Evolutionary conservation across 2,888 invertebrate genomes (phyloP).

Genomic region (Tinea pellionella): DNA sequence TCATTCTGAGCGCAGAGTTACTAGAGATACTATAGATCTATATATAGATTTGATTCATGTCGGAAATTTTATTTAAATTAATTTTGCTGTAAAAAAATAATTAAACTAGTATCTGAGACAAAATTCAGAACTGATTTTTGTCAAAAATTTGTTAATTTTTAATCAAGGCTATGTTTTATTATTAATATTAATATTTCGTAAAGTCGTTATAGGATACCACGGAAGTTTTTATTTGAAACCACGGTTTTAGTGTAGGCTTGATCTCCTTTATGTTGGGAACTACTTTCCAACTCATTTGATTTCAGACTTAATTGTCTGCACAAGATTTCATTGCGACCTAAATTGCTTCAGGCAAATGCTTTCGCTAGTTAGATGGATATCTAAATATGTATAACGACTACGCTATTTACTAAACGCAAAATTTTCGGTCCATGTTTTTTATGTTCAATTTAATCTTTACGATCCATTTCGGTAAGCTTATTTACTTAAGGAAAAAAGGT

Average conservation of each 20-base stretch:
- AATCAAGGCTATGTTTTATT: too few species aligned
- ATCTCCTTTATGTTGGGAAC: neutral
- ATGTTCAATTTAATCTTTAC: neutral
- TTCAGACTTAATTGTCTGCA: slow-evolving; percentile 40
- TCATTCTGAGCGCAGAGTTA: too few species aligned
- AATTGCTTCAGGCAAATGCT: slow-evolving; percentile 32
- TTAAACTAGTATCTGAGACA: too few species aligned
- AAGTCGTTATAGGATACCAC: too few species aligned
- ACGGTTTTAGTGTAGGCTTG: neutral
- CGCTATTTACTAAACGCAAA: neutral
- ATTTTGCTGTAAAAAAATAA: too few species aligned
- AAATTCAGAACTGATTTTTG: too few species aligned
- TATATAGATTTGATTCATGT: too few species aligned
- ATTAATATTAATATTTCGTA: too few species aligned
- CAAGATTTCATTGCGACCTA: slow-evolving; percentile 41
- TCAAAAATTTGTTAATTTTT: too few species aligned
- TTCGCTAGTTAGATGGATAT: slow-evolving; percentile 27
- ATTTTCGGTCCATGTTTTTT: neutral
- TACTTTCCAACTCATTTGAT: slow-evolving; percentile 25
- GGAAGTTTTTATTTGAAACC: neutral
- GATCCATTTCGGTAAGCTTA: neutral
- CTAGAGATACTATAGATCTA: too few species aligned
- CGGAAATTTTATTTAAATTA: too few species aligned
- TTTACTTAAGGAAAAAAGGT: neutral
- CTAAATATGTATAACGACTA: neutral